phyloP scores from a whole-genome alignment of 2,113 vertebrate genomes.

The Lanius collurio region DNA sequence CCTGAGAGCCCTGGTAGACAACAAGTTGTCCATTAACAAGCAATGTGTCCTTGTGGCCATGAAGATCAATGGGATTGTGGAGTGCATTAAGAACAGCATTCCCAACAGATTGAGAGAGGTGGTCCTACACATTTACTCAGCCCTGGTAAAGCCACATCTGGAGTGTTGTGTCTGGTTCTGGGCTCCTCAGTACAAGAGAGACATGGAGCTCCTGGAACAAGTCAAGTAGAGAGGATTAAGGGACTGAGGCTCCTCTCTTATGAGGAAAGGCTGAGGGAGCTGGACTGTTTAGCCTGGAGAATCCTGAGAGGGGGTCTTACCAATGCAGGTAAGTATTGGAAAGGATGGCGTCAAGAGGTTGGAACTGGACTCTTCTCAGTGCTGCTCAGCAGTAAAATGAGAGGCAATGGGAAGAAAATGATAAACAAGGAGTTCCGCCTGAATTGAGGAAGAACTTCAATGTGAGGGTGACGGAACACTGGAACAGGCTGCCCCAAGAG shows the following conservation, averaged over 20 bases:
- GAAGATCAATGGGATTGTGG: background rate
- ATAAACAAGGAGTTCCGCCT: background rate
- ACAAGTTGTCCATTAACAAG: background rate
- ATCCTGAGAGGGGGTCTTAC: background rate
- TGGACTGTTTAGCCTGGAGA: background rate
- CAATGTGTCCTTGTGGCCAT: background rate
- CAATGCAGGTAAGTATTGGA: background rate
- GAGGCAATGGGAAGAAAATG: background rate
- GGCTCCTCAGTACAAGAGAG: background rate
- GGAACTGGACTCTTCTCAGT: background rate
- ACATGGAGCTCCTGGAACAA: background rate
- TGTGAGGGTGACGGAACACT: background rate
- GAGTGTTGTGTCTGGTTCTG: background rate
- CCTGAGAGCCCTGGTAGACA: background rate
- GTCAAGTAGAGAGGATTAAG: background rate
- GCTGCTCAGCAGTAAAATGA: background rate
- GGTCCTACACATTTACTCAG: background rate
- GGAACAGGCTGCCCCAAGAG: background rate
- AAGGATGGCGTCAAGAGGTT: background rate
- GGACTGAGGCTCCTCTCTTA: background rate
- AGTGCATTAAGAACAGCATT: background rate
- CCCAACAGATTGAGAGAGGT: background rate
- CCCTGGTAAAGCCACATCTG: rapidly evolving
- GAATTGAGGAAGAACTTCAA: background rate
- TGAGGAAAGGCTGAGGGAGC: background rate